Percentiles rank a stretch among this genome's conserved stretches.
These are phyloP conservation scores for Acanthurus leucopareius DNA, from an alignment of 2,797 vertebrate genomes.

Conservation along the genomic window DNA sequence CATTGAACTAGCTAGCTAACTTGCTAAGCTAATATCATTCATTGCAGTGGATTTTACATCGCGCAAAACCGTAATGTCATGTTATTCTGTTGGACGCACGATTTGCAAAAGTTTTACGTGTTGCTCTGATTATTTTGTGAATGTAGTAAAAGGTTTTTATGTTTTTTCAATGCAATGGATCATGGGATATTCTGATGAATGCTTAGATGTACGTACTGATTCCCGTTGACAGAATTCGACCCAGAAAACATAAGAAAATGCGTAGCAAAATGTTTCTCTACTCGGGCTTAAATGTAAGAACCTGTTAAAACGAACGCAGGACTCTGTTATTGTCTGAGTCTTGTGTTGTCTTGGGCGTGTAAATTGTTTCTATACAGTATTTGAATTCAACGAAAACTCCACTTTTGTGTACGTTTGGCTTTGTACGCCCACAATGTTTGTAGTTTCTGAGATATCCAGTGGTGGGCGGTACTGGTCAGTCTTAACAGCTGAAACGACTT, in stretches of 20 bases:
- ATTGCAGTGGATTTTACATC: not conserved
- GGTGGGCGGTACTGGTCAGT: conserved; percentile 32
- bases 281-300: not conserved
- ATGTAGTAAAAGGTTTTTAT: too few relatives aligned
- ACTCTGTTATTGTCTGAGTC: fast-evolving
- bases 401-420: conserved; percentile 17
- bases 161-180: not conserved
- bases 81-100: fast-evolving
- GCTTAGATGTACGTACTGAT: not conserved
- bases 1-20: conserved; percentile 27
- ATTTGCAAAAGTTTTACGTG: fast-evolving
- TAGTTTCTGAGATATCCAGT: conserved; percentile 12
- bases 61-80: not conserved
- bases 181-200: not conserved
- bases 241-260: not conserved
- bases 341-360: not conserved
- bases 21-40: conserved; percentile 34
- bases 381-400: not conserved
- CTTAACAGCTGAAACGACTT: not conserved
- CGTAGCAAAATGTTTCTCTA: not conserved
- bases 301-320: fast-evolving
- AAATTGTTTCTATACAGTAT: not conserved
- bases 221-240: conserved; percentile 29
- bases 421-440: conserved; percentile 22
- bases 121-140: fast-evolving